Evolutionary conservation across 2,113 vertebrate genomes (phyloP).

Genomic region (Hippocampus abdominalis): DNA sequence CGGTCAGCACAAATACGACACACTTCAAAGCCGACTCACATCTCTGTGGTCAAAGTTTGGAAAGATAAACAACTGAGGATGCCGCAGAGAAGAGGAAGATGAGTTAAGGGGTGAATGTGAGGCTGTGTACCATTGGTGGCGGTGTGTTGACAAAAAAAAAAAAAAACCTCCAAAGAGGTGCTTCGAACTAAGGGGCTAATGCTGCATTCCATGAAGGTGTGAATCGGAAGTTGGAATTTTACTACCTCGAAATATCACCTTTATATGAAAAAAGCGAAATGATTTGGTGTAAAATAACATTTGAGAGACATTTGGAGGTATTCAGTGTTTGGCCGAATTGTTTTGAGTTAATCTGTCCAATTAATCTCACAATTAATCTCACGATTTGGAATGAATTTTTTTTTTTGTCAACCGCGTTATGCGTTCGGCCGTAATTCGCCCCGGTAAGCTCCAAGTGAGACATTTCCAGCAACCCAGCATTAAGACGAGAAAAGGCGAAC

Average conservation of each 20-base stretch:
- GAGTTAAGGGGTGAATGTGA: constrained; percentile 35
- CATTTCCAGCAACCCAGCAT: too few relatives aligned
- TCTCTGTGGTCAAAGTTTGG: constrained; percentile 39
- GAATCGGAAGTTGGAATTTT: not conserved
- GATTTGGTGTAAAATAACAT: too few relatives aligned
- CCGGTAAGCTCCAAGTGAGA: too few relatives aligned
- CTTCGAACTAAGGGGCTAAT: not conserved
- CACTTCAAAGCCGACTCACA: constrained; percentile 57
- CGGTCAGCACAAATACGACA: constrained; percentile 51
- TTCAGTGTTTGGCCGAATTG: too few relatives aligned
- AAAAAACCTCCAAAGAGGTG: not conserved
- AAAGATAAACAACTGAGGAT: constrained; percentile 25
- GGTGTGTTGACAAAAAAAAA: constrained; percentile 8
- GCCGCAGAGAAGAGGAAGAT: constrained; percentile 12
- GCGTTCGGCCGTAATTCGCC: too few relatives aligned
- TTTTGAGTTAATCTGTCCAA: too few relatives aligned
- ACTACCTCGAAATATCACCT: not conserved
- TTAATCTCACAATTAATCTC: too few relatives aligned
- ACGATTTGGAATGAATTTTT: too few relatives aligned
- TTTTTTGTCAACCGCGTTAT: not conserved
- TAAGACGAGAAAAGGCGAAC: too few relatives aligned
- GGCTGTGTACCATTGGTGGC: not conserved
- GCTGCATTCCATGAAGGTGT: not conserved
- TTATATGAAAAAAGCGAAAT: too few relatives aligned
- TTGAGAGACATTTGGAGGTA: too few relatives aligned